These are phyloP conservation scores for Eubucco bourcierii DNA, from an alignment of 2,113 vertebrate species.

Conservation along the genomic window DNA sequence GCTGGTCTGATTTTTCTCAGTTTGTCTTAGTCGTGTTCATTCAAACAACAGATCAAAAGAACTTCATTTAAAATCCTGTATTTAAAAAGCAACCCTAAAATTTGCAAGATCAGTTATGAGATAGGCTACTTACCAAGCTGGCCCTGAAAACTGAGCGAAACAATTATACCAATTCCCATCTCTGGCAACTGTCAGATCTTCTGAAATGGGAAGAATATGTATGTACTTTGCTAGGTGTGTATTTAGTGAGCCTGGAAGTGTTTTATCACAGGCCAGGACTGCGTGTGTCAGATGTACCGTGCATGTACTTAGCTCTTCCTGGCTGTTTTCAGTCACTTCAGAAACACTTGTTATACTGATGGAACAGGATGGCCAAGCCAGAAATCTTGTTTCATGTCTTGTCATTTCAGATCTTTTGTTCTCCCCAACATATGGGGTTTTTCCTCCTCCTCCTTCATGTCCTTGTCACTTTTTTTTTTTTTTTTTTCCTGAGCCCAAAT, in stretches of 20 bases:
- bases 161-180: background rate
- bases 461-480: background rate
- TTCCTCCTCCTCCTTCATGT: background rate
- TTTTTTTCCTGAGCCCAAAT: background rate
- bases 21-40: background rate
- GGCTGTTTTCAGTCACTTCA: background rate
- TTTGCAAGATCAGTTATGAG: background rate
- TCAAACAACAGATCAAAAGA: background rate
- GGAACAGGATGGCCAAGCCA: background rate
- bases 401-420: background rate
- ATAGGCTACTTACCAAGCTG: background rate
- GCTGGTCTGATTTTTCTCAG: background rate
- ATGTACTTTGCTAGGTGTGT: background rate
- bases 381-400: background rate
- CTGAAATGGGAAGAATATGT: background rate
- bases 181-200: background rate
- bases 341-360: background rate
- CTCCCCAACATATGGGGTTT: background rate
- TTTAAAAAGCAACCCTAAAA: background rate
- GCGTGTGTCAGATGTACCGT: background rate
- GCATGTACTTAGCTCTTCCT: background rate
- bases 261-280: background rate
- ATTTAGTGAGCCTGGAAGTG: background rate
- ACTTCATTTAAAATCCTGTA: background rate
- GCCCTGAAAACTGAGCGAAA: too few species aligned